Evolutionary conservation across 2,113 vertebrate genomes (phyloP), one percentile per base, ranked within the genome.

Genomic region (Pygoscelis antarcticus): DNA sequence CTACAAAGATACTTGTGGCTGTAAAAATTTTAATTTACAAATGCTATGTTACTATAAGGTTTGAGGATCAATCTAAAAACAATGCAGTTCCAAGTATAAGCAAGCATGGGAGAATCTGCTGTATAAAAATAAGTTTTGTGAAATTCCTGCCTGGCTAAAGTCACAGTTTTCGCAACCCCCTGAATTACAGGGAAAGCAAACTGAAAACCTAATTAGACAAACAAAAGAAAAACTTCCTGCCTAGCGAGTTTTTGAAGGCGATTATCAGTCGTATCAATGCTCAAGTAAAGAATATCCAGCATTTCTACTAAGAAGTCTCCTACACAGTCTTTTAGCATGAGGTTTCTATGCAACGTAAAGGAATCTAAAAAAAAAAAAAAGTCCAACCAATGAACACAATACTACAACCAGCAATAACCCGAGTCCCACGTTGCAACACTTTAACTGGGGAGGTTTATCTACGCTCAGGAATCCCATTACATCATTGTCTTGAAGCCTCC

Each of bases 151-250:
- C 79, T 61, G 68, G n/a, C 55, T 93, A 64, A 40, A 93, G 46
- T 40, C 71, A 69, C 36, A 21, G 40, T 54, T 95, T 87, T 85
- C 42, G 19, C 64, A 85, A 89, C 49, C 42, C 51, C 54, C 42
- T 77, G n/a, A 87, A 61, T 34, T 38, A 86, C 44, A 57, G 36
- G 34, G 64, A 55, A 90, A 87, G 95, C 91, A 95, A 95, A 96
- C 76, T 70, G 80, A 79, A 94, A 85, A 77, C 75, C 64, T 83
- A 25, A 91, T 66, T 69, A 85, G 68, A 80, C 75, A 89, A 90
- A 91, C 13, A 72, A 26, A 81, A 74, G 65, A 27, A n/a, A 93
- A 96, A 77, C 79, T 96, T 97, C 96, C 76, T 76, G 89, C 76
- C 79, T 23, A 83, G 64, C 75, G 34, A 92, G 90, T 75, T 97